Percentiles rank a stretch among this genome's conserved stretches.
Conservation (phyloP, 2,113 vertebrate genomes). For the Varanus komodoensis region DNA sequence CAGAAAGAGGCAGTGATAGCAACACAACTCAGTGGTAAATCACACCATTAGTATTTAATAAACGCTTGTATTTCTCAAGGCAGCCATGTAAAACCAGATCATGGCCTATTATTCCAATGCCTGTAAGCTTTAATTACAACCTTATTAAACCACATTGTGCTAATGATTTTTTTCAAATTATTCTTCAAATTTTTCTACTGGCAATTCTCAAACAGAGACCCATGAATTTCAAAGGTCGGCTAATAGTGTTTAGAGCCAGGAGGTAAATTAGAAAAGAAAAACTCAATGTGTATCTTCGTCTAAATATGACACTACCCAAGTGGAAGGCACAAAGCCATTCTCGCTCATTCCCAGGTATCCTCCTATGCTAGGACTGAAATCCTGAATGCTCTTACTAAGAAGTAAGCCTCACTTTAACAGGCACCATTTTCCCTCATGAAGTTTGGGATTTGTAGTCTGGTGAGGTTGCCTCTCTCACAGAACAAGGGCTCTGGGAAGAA, state of each 20-base stretch:
- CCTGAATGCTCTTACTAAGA: neutral
- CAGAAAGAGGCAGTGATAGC: slow-evolving; percentile 42
- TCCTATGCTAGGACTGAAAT: neutral
- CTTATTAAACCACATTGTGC: slow-evolving; percentile 27
- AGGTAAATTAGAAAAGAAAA: slow-evolving; percentile 13
- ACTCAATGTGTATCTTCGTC: neutral
- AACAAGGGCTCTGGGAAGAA: neutral
- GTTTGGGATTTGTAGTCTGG: too few relatives aligned
- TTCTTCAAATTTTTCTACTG: slow-evolving; percentile 29
- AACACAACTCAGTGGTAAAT: slow-evolving; percentile 55
- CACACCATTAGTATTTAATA: slow-evolving; percentile 58
- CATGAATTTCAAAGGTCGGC: neutral
- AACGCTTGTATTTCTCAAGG: slow-evolving; percentile 40
- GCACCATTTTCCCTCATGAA: too few relatives aligned
- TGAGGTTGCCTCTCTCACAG: too few relatives aligned
- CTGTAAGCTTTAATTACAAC: slow-evolving; percentile 46
- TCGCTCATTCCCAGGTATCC: neutral
- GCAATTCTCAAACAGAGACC: neutral
- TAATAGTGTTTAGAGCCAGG: neutral
- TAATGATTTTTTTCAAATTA: slow-evolving; percentile 13
- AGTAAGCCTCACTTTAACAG: neutral
- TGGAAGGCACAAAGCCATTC: neutral
- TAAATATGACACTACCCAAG: slow-evolving; percentile 18
- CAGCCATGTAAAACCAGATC: slow-evolving; percentile 23
- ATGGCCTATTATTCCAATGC: slow-evolving; percentile 41